A percentile compares a stretch with the other conserved stretches of the same genome.
These are phyloP conservation scores for Drepana falcataria DNA, from an alignment of 2,888 invertebrate genomes.

Conservation along the genomic window DNA sequence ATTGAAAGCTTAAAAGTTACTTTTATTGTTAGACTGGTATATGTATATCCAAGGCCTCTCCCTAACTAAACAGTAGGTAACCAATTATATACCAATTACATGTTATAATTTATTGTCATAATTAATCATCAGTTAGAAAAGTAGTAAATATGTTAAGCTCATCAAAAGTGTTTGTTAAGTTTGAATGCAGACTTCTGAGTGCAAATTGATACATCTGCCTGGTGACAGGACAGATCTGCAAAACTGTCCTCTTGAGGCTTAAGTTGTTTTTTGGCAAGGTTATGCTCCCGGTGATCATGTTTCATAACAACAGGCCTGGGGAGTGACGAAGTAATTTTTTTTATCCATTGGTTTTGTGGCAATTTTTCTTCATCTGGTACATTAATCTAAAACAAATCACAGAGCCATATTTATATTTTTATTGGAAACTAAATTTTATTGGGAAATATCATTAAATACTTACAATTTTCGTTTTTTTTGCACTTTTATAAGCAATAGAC, in stretches of 20 bases:
- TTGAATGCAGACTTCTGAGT: slow-evolving; percentile 51
- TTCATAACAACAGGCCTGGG: slow-evolving; percentile 49
- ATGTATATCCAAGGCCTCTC: no score
- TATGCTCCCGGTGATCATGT: slow-evolving; percentile 45
- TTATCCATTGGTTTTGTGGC: slow-evolving; percentile 44
- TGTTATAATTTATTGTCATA: no score
- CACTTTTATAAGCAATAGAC: slow-evolving; percentile 50
- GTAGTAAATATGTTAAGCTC: no score
- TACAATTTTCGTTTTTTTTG: slow-evolving; percentile 57
- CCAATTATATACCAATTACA: no score
- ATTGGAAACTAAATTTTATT: neutral
- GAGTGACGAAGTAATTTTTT: slow-evolving; percentile 39
- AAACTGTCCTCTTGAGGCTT: slow-evolving; percentile 47
- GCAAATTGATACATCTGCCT: slow-evolving; percentile 59
- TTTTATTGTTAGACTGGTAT: no score
- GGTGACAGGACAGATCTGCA: slow-evolving; percentile 45
- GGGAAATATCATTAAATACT: slow-evolving; percentile 14
- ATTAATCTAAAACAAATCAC: slow-evolving; percentile 38
- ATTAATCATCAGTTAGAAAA: no score
- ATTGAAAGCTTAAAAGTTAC: no score
- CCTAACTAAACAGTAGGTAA: no score
- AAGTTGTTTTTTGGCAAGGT: slow-evolving; percentile 27
- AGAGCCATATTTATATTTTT: neutral
- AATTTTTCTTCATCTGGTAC: slow-evolving; percentile 42
- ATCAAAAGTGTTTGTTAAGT: slow-evolving; percentile 17